Percentiles rank a stretch among this genome's conserved stretches.
phyloP scores from a whole-genome alignment of 2,113 vertebrate genomes.

The Phyllostomus discolor region DNA sequence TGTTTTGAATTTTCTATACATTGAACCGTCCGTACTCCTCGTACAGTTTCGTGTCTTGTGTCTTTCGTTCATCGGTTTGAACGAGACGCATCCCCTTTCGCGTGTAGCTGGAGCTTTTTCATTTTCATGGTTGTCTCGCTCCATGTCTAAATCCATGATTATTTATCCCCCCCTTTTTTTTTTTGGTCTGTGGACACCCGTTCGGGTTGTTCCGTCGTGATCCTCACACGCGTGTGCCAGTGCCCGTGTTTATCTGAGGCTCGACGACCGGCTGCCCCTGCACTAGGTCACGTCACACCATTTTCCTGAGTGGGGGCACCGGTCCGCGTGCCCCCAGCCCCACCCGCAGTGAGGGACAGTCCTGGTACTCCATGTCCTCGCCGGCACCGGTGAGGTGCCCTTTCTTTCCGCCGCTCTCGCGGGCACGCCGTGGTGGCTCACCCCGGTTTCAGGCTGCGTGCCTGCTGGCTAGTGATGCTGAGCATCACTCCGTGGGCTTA shows the following conservation, averaged over 20 bases:
- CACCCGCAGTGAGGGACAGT: rapidly evolving
- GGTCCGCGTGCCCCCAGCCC: neutral
- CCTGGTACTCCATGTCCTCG: too few relatives aligned
- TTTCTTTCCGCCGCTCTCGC: neutral
- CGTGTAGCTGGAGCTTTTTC: neutral
- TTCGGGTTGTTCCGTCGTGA: neutral
- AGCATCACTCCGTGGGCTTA: neutral
- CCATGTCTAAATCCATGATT: neutral
- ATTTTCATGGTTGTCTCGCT: neutral
- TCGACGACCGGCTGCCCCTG: neutral
- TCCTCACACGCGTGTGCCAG: neutral
- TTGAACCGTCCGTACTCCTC: neutral
- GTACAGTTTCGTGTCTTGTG: neutral
- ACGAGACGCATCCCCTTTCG: neutral
- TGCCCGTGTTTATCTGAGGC: neutral
- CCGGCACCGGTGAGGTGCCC: too few relatives aligned
- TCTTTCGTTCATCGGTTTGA: neutral
- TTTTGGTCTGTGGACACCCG: neutral
- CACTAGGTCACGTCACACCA: neutral
- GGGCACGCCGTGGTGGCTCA: rapidly evolving
- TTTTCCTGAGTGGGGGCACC: neutral
- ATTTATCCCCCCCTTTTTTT: neutral
- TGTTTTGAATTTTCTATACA: neutral
- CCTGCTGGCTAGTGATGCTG: neutral
- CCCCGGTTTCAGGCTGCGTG: neutral